A percentile compares a stretch with the other conserved stretches of the same genome.
Conservation (phyloP, 1,140 invertebrate species). For the Ostrea edulis region DNA sequence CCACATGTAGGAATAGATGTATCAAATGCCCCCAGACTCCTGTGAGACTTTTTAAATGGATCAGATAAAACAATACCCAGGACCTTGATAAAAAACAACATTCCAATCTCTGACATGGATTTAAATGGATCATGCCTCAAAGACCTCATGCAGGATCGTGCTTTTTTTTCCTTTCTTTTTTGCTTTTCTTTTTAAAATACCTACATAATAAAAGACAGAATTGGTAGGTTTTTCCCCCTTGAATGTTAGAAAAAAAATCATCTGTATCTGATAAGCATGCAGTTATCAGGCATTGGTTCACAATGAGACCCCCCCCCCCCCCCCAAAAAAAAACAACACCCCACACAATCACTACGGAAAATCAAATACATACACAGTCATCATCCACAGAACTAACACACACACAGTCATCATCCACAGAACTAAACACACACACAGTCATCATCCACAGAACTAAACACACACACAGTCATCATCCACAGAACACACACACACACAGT, state of each 20-base stretch:
- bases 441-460: no score
- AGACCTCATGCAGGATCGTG: background rate
- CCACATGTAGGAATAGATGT: background rate
- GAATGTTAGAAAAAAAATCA: background rate
- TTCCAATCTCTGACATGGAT: conserved; percentile 1
- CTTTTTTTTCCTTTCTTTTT: background rate
- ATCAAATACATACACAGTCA: no score
- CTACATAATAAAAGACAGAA: background rate
- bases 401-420: no score
- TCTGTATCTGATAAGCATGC: background rate
- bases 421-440: no score
- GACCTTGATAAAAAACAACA: background rate
- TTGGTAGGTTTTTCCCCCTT: background rate
- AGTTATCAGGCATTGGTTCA: background rate
- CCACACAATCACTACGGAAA: no score
- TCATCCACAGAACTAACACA: no score
- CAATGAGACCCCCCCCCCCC: background rate
- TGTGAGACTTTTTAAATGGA: background rate
- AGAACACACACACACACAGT: no score
- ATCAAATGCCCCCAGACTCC: conserved; percentile 2
- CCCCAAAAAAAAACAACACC: no score
- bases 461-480: no score
- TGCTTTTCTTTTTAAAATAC: background rate
- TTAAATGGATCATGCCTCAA: background rate
- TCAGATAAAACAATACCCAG: background rate